Base-by-base conservation (phyloP, 2,888 invertebrate genomes). In the Phyllotreta striolata region DNA sequence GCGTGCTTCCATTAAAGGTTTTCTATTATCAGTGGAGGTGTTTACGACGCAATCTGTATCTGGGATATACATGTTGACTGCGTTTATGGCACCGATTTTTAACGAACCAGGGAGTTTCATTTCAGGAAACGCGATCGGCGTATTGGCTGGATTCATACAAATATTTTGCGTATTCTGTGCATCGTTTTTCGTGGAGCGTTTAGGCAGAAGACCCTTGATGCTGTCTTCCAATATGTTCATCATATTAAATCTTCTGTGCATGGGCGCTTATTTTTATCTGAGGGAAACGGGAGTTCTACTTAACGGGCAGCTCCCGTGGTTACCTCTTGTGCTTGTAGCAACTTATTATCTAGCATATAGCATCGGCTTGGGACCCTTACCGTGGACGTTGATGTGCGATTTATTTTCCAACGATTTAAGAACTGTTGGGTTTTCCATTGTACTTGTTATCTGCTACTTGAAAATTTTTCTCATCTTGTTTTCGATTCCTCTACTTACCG, bases 321-420 rank as follows among this genome's bases (percentile, higher is more conserved):
- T 92, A 38, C 93, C 92, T 0, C 84, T 92, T 9, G 78, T 87
- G 3, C 87, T 90, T 0, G 80, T 92, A 52, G 84, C 91, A 0
- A 70, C 89, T 10, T 93, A 88, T 82, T 89, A 91, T 65, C 81
- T 88, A 60, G 86, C 88, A 0, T 93, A 91, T 81, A 89, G 90
- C 66, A 2, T 75, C 82, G 86, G 88, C 0, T 86, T 90, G 60
- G 92, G 94, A 1, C 90, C 91, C 0, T 78, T 92, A 39, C 90
- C 91, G 0, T 92, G 92, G 92, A 89, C 91, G 0, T 87, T 93
- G 37, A 86, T 92, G 85, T 89, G 91, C 0, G 93, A 93, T 79
- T 85, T 93, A 80, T 89, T 95, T 79, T 88, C 94, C 34, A 82
- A 88, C 0, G 89, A 91, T 69, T 88, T 92, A 1, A 91, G 91